A percentile compares a stretch with the other conserved stretches of the same genome.
These are phyloP conservation scores for Sinocyclocheilus rhinocerous DNA, from an alignment of 2,113 vertebrate species.

Conservation along the genomic window DNA sequence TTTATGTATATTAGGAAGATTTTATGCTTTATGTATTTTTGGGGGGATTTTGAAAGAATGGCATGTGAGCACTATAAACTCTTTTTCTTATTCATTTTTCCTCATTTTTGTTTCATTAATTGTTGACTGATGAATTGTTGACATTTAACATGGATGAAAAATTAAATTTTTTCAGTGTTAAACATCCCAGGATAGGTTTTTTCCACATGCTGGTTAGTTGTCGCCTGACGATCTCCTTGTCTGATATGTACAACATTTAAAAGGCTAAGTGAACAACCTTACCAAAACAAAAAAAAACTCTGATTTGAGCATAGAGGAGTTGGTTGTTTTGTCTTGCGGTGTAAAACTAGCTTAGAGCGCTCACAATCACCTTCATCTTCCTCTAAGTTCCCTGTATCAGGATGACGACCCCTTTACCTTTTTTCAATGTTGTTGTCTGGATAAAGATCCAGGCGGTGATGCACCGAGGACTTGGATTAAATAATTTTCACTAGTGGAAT, in stretches of 20 bases:
- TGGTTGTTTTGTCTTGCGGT: background rate
- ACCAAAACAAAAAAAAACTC: background rate
- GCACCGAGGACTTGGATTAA: constrained; percentile 55
- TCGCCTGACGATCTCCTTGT: background rate
- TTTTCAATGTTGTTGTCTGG: constrained; percentile 16
- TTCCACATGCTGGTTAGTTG: background rate
- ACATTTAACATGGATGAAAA: background rate
- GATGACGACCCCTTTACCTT: background rate
- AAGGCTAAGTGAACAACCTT: background rate
- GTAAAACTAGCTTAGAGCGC: background rate
- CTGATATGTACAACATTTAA: background rate
- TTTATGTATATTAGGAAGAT: too few relatives aligned
- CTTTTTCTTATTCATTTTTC: background rate
- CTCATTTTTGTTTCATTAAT: background rate
- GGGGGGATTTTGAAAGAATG: too few relatives aligned
- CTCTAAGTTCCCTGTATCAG: background rate
- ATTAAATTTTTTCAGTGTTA: background rate
- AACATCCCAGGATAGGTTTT: background rate
- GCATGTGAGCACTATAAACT: background rate
- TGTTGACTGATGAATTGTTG: background rate
- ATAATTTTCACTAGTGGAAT: constrained; percentile 62
- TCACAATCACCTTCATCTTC: background rate
- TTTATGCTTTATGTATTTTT: too few relatives aligned
- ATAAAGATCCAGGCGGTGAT: constrained; percentile 39
- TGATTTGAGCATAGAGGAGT: background rate